Evolutionary conservation across 2,888 invertebrate genomes (phyloP).

Genomic region (Thereva unica): DNA sequence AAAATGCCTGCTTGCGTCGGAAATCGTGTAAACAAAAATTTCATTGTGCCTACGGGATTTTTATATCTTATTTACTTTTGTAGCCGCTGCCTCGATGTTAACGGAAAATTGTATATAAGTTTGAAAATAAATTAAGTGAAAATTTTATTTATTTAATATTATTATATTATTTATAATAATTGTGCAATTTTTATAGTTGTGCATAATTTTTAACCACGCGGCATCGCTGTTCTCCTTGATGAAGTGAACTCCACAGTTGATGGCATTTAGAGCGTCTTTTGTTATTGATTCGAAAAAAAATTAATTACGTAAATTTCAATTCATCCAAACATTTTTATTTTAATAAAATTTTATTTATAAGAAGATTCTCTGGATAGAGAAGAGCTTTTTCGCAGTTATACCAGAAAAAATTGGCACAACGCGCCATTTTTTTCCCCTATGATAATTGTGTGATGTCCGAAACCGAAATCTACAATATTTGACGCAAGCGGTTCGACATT

Average conservation of each 20-base stretch:
- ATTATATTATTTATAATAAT: too few relatives aligned
- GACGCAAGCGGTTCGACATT: not conserved
- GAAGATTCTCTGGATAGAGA: too few relatives aligned
- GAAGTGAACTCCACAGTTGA: too few relatives aligned
- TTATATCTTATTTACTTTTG: slow-evolving; percentile 6
- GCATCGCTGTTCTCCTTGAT: slow-evolving; percentile 5
- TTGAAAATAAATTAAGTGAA: too few relatives aligned
- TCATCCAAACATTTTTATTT: too few relatives aligned
- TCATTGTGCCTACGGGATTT: slow-evolving; percentile 19
- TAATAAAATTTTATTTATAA: too few relatives aligned
- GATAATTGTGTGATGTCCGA: slow-evolving; percentile 10
- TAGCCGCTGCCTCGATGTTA: slow-evolving; percentile 9
- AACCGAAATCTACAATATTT: not conserved
- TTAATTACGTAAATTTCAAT: slow-evolving; percentile 38
- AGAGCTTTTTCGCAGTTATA: too few relatives aligned
- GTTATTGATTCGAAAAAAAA: slow-evolving; percentile 36
- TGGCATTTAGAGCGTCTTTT: slow-evolving; percentile 29
- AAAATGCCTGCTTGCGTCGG: slow-evolving; percentile 17
- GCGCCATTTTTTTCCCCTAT: slow-evolving; percentile 30
- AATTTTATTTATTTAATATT: too few relatives aligned
- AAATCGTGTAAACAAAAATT: slow-evolving; percentile 31
- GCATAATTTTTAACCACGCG: slow-evolving; percentile 34
- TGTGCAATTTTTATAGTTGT: not conserved
- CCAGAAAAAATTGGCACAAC: slow-evolving; percentile 30
- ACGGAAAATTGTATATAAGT: slow-evolving; percentile 16